These are phyloP conservation scores for Osmerus mordax DNA, from an alignment of 2,113 vertebrate genomes.

Conservation along the genomic window DNA sequence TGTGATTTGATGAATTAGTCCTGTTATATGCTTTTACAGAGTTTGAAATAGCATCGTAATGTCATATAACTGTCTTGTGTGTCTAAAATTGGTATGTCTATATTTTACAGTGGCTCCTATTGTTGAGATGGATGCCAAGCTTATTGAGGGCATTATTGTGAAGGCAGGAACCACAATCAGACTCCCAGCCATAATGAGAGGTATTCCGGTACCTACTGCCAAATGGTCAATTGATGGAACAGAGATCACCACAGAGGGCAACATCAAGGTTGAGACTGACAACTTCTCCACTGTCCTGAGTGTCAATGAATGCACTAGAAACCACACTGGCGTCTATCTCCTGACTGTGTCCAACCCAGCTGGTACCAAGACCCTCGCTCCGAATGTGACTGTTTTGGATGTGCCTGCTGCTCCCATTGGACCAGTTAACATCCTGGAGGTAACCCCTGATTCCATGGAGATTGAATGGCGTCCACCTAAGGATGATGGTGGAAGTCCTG, in stretches of 20 bases:
- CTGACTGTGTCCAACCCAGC: slow-evolving; percentile 93
- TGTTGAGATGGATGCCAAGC: slow-evolving; percentile 90
- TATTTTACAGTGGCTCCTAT: slow-evolving; percentile 82
- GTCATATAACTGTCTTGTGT: slow-evolving; percentile 9
- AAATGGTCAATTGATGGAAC: slow-evolving; percentile 88
- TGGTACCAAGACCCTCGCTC: slow-evolving; percentile 86
- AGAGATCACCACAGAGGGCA: slow-evolving; percentile 86
- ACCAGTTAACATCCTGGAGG: slow-evolving; percentile 90
- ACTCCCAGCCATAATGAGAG: slow-evolving; percentile 94
- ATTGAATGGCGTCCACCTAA: slow-evolving; percentile 96
- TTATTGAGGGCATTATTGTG: slow-evolving; percentile 94
- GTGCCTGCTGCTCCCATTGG: slow-evolving; percentile 95
- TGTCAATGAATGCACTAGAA: slow-evolving; percentile 89
- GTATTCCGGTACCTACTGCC: slow-evolving; percentile 86
- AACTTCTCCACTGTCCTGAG: slow-evolving; percentile 88
- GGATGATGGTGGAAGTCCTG: slow-evolving; percentile 92
- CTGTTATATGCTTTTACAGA: background rate
- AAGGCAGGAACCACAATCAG: slow-evolving; percentile 94
- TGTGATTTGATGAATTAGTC: background rate
- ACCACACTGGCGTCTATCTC: slow-evolving; percentile 89
- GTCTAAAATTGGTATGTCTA: slow-evolving; percentile 17
- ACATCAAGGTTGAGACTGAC: slow-evolving; percentile 89
- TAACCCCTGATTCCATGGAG: slow-evolving; percentile 90
- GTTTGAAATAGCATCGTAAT: background rate
- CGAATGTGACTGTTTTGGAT: slow-evolving; percentile 92